Percentiles rank a stretch among this genome's conserved stretches.
These are phyloP conservation scores for Candidula unifasciata DNA, from an alignment of 2,888 invertebrate species.

Conservation along the genomic window DNA sequence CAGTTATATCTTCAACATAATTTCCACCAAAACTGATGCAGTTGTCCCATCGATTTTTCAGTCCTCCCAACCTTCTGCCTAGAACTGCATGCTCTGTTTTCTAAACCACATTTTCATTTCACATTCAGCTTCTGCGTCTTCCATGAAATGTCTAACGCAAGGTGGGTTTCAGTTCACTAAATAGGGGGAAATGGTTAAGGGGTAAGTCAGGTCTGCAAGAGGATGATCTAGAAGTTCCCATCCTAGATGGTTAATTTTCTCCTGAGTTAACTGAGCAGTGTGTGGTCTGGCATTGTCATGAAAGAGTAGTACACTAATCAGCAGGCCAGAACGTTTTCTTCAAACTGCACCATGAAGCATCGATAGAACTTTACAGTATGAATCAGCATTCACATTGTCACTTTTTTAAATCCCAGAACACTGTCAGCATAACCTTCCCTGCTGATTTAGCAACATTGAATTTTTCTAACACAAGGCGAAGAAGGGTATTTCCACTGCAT, in stretches of 20 bases:
- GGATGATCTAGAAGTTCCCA: not conserved
- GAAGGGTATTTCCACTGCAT: constrained; percentile 8
- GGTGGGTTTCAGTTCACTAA: not conserved
- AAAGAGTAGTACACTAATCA: not conserved
- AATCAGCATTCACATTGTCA: not conserved
- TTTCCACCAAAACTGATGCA: no score
- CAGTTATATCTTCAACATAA: no score
- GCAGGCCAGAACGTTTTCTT: not conserved
- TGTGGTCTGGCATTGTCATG: constrained; percentile 13
- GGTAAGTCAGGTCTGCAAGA: not conserved
- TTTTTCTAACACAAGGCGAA: not conserved
- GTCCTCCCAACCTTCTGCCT: no score
- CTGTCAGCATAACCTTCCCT: constrained; percentile 8
- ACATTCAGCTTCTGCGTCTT: no score
- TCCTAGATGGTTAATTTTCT: not conserved
- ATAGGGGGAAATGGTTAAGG: not conserved
- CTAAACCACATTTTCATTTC: no score
- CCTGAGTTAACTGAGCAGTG: not conserved
- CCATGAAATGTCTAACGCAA: no score
- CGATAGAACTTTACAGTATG: not conserved
- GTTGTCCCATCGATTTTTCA: no score
- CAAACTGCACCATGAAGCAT: not conserved
- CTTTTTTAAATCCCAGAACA: not conserved
- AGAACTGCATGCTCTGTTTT: no score
- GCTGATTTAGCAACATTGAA: not conserved